These are phyloP conservation scores for Planococcus citri DNA, from an alignment of 1,140 invertebrate species.

Conservation along the genomic window DNA sequence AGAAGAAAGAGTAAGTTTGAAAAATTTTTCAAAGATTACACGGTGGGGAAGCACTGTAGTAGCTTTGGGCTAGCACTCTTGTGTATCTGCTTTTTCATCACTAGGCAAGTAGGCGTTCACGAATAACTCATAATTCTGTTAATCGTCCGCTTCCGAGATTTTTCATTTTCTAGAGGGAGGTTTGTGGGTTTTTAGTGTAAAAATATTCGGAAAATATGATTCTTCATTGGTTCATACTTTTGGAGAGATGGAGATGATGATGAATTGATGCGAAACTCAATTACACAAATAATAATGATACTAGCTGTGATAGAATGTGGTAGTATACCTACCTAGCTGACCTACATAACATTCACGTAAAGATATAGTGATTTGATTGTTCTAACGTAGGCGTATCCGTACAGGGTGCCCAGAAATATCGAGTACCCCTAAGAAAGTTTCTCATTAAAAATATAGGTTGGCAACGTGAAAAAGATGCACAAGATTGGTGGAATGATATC, in stretches of 20 bases:
- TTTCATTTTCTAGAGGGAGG: not conserved
- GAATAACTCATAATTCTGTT: constrained; percentile 19
- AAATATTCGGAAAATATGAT: not conserved
- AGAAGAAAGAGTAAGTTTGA: constrained; percentile 29
- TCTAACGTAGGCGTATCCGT: no score
- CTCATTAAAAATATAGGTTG: no score
- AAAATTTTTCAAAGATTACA: constrained; percentile 16
- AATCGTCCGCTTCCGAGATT: constrained; percentile 13
- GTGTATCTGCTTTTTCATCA: constrained; percentile 20
- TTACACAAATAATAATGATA: no score
- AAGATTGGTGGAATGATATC: no score
- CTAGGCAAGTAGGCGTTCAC: constrained; percentile 22
- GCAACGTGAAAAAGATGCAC: no score
- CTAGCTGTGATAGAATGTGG: not conserved
- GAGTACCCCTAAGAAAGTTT: no score
- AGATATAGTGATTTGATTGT: no score
- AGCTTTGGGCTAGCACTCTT: constrained; percentile 10
- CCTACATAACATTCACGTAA: no score
- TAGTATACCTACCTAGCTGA: not conserved
- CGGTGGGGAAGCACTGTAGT: constrained; percentile 8
- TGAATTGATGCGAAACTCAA: no score
- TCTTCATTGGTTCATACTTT: not conserved
- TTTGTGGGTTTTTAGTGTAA: not conserved
- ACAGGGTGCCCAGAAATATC: no score
- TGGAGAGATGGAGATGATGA: no score